phyloP scores from a whole-genome alignment of 1,140 invertebrate species.

The Neocloeon triangulifer region DNA sequence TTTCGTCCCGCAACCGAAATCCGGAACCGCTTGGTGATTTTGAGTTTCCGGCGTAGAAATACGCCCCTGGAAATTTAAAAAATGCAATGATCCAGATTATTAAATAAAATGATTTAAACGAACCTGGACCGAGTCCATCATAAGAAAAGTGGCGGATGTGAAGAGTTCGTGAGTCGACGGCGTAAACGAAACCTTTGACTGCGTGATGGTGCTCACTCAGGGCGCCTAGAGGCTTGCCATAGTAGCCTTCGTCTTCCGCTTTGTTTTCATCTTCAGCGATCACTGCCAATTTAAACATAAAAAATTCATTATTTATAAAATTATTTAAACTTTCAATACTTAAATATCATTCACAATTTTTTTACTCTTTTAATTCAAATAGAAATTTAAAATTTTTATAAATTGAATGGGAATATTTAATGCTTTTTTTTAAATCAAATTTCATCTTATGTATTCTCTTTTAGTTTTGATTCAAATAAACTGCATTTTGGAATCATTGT shows the following conservation, averaged over 20 bases:
- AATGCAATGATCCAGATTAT: neutral
- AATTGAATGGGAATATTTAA: too few relatives aligned
- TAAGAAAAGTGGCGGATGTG: slow-evolving; percentile 73
- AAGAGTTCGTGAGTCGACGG: slow-evolving; percentile 63
- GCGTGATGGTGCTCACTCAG: slow-evolving; percentile 57
- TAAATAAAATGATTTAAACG: slow-evolving; percentile 10
- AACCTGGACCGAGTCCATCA: slow-evolving; percentile 71
- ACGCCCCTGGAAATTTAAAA: slow-evolving; percentile 38
- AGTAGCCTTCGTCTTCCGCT: slow-evolving; percentile 27
- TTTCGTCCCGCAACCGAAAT: slow-evolving; percentile 54
- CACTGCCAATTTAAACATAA: too few relatives aligned
- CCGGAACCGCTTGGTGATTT: slow-evolving; percentile 34
- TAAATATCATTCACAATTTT: too few relatives aligned
- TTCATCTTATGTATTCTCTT: too few relatives aligned
- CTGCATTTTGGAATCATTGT: too few relatives aligned
- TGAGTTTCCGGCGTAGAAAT: slow-evolving; percentile 60
- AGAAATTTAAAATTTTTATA: too few relatives aligned
- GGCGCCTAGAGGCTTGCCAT: slow-evolving; percentile 53
- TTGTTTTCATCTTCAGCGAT: too few relatives aligned
- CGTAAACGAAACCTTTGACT: slow-evolving; percentile 65
- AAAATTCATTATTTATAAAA: too few relatives aligned
- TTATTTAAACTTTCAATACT: too few relatives aligned
- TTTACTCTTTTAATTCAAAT: too few relatives aligned
- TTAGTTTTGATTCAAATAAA: too few relatives aligned
- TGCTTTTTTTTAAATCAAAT: too few relatives aligned